Evolutionary conservation across 2,797 vertebrate genomes (phyloP), one percentile per base, ranked within the genome.

Genomic region (Agapornis canus): DNA sequence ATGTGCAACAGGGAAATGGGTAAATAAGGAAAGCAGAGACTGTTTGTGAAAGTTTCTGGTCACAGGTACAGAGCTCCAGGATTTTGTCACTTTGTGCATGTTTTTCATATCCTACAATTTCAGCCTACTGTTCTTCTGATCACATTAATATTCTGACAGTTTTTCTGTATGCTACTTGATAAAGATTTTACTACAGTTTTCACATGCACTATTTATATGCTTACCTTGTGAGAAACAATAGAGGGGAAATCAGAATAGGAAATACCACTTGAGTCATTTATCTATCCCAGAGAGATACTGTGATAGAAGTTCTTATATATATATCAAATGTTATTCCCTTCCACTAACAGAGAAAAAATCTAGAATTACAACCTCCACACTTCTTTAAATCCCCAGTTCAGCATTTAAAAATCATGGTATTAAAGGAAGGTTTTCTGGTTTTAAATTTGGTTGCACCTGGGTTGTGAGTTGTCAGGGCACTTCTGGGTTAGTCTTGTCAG

Each of bases 111-210:
- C 8, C 21, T n/a, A 23, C 14, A 35, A 23, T 76, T 61, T 84
- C 75, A 85, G 10, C 11, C 16, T 65, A 27, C 27, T 80, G 25
- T 29, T 95, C 82, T 35, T 61, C 70, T 89, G 43, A 54, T 37
- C 5, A 8, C 0, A 0, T 48, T 39, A 43, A 10, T 21, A 16
- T 51, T 72, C 19, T 42, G 23, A 45, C 32, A 54, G 4, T 26
- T 90, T 75, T 75, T 64, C 69, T 88, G 10, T 10, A 6, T 77
- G 15, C 8, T 43, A 16, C 20, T 82, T 47, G 31, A 35, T 39
- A 35, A 69, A 91, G 9, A 23, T 71, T 76, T 89, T 75, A 19
- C 43, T 42, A 5, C 2, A 7, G 22, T 29, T 76, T 84, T 89
- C 54, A 27, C 12, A 21, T 10, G 4, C 4, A 5, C 11, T 45